Conservation (phyloP, 2,797 vertebrate genomes). For the Pangasius mekongensis region DNA sequence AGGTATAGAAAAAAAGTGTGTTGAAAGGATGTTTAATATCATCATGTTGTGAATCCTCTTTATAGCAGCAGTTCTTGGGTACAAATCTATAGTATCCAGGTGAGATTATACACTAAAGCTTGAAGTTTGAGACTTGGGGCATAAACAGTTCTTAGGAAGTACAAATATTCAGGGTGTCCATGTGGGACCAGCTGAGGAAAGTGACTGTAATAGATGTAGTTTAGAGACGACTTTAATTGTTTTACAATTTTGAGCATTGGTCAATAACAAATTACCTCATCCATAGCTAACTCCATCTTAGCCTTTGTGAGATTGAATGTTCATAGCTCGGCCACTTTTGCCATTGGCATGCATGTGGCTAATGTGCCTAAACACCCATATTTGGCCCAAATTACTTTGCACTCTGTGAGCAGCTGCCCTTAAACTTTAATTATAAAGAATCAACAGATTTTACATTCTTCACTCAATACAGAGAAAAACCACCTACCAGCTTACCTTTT, state of each 20-base stretch:
- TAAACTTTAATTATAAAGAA: neutral
- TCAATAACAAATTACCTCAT: neutral
- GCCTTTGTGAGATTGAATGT: neutral
- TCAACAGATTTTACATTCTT: neutral
- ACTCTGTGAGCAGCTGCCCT: neutral
- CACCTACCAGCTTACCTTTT: neutral
- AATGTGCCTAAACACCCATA: neutral
- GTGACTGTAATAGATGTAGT: neutral
- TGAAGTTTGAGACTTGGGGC: neutral
- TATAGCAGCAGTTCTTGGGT: neutral
- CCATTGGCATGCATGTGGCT: neutral
- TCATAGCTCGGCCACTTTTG: neutral
- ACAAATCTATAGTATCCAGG: neutral
- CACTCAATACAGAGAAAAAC: neutral
- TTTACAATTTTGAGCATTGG: neutral
- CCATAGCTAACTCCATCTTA: neutral
- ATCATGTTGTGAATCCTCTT: neutral
- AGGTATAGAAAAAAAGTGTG: neutral
- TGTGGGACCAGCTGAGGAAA: neutral
- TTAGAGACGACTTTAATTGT: neutral
- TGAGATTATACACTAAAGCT: neutral
- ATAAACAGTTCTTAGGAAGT: neutral
- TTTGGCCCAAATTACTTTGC: neutral
- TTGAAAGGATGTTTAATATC: neutral
- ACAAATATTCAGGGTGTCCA: neutral